A percentile compares a stretch with the other conserved stretches of the same genome.
Evolutionary conservation across 2,888 invertebrate species (phyloP).

Genomic region (Erynnis tages): DNA sequence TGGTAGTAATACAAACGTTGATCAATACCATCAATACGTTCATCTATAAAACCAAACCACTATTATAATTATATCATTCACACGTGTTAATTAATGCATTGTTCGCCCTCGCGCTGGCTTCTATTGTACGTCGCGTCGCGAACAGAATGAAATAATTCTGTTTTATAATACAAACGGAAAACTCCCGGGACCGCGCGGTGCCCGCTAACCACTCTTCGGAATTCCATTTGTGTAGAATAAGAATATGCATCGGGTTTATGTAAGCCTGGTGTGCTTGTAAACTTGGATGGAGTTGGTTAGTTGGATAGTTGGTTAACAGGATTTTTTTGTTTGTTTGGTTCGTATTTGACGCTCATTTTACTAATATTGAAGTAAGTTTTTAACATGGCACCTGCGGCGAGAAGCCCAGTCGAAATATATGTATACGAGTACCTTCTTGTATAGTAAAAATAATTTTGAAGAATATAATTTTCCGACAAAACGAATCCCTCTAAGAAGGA

Average conservation of each 20-base stretch:
- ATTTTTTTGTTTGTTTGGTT: not conserved
- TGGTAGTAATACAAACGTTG: not conserved
- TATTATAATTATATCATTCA: slow-evolving; percentile 9
- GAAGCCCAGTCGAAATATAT: no score
- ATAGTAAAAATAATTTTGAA: no score
- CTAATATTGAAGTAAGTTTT: no score
- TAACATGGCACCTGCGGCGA: no score
- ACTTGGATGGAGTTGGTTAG: not conserved
- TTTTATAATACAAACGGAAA: slow-evolving; percentile 10
- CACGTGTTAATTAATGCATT: slow-evolving; percentile 24
- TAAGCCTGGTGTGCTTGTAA: slow-evolving; percentile 1
- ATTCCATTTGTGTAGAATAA: slow-evolving; percentile 8
- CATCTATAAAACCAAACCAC: slow-evolving; percentile 3
- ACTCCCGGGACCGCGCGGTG: not conserved
- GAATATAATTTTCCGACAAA: no score
- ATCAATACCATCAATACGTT: slow-evolving; percentile 5
- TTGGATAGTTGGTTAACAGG: not conserved
- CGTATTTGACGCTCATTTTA: no score
- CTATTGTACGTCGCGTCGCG: not conserved
- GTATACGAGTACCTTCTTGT: no score
- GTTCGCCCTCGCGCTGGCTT: slow-evolving; percentile 3
- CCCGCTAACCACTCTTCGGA: slow-evolving; percentile 3
- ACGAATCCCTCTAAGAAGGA: no score
- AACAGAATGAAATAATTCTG: slow-evolving; percentile 17
- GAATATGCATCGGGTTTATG: slow-evolving; percentile 2